Evolutionary conservation across 2,113 vertebrate genomes (phyloP).

Genomic region (Scolopax mira): DNA sequence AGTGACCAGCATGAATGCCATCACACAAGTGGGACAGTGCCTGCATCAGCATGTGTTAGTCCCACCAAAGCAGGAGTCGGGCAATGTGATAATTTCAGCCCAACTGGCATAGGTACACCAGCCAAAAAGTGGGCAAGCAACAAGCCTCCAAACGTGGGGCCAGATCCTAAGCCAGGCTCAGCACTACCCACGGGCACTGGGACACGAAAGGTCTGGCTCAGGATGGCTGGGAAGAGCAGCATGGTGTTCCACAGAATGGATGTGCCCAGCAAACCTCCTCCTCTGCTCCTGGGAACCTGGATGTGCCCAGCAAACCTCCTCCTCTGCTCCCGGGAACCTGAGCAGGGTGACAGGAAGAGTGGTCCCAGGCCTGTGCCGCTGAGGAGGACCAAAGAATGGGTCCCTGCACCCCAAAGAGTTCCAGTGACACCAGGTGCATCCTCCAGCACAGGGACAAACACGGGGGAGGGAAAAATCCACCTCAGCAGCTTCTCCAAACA

Average conservation of each 20-base stretch:
- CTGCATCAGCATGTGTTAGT: neutral
- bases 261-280: neutral
- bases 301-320: too few species aligned
- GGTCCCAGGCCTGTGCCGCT: too few species aligned
- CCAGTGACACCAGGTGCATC: conserved; percentile 33
- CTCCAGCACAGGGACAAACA: neutral
- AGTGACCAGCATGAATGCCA: neutral
- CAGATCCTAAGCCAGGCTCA: neutral
- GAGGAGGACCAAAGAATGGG: rapidly evolving
- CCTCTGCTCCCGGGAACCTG: neutral
- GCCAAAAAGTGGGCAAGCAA: neutral
- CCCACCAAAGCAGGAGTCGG: neutral
- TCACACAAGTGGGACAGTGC: rapidly evolving
- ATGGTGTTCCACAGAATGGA: rapidly evolving
- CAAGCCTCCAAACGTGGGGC: rapidly evolving
- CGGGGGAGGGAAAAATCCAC: neutral
- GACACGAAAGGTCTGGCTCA: rapidly evolving
- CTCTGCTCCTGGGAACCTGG: neutral
- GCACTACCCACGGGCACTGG: neutral
- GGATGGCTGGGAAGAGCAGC: neutral
- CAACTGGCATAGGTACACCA: neutral
- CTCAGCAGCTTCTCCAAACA: neutral
- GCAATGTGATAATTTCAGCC: neutral
- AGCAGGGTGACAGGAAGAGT: rapidly evolving
- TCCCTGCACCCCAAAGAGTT: neutral